Percentiles rank a stretch among this genome's conserved stretches.
These are phyloP conservation scores for Zalophus californianus DNA, from an alignment of 2,797 vertebrate species.

Conservation along the genomic window DNA sequence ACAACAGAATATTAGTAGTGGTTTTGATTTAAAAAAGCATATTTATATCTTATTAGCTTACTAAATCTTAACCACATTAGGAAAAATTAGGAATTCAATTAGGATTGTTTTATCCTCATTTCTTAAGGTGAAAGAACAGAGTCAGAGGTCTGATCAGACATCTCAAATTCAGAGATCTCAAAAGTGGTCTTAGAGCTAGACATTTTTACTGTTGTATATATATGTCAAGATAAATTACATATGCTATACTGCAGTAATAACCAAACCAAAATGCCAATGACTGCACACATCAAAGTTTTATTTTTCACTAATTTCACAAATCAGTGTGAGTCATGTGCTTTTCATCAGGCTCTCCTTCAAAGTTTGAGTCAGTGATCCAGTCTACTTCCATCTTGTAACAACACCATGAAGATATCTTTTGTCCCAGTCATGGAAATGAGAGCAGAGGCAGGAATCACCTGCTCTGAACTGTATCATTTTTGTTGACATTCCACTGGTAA, in stretches of 20 bases:
- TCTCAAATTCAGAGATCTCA: neutral
- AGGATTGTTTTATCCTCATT: neutral
- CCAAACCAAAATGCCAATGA: neutral
- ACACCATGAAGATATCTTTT: neutral
- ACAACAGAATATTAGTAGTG: neutral
- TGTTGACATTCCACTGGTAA: neutral
- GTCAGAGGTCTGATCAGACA: neutral
- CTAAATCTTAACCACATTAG: neutral
- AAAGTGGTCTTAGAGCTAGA: neutral
- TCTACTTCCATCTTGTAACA: neutral
- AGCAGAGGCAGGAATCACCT: neutral
- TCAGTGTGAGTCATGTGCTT: neutral
- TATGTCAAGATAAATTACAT: neutral
- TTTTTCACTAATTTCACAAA: neutral
- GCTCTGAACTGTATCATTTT: neutral
- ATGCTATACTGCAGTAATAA: neutral
- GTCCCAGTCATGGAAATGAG: neutral
- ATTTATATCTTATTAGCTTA: neutral
- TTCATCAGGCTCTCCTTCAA: neutral
- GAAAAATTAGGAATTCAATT: neutral
- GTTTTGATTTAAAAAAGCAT: neutral
- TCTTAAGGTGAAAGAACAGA: neutral
- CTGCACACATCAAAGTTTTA: neutral
- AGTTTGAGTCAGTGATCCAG: neutral
- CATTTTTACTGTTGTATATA: neutral